Evolutionary conservation across 1,140 invertebrate species (phyloP).

Genomic region (Latrodectus geometricus): DNA sequence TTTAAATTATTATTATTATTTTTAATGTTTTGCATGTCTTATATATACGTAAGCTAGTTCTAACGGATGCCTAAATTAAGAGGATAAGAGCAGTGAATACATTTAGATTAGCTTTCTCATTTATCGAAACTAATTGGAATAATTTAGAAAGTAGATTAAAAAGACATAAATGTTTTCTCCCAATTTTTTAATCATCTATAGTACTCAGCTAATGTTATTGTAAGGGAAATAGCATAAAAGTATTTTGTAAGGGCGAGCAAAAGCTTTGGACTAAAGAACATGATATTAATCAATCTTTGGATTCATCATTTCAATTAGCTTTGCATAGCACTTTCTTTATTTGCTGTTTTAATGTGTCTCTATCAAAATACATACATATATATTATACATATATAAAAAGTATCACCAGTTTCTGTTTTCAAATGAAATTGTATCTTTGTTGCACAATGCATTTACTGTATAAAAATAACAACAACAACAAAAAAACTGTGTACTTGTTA

Average conservation of each 20-base stretch:
- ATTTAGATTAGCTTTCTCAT: background rate
- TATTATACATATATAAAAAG: slow-evolving; percentile 13
- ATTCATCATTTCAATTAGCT: slow-evolving; percentile 4
- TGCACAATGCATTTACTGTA: slow-evolving; percentile 57
- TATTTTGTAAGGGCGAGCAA: no score
- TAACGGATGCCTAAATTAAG: slow-evolving; percentile 8
- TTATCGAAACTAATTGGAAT: background rate
- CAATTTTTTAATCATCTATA: slow-evolving; percentile 14
- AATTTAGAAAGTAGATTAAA: slow-evolving; percentile 31
- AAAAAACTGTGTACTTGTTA: slow-evolving; percentile 49
- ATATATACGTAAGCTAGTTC: slow-evolving; percentile 25
- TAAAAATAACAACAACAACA: slow-evolving; percentile 24
- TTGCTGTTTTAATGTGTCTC: slow-evolving; percentile 35
- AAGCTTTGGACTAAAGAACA: background rate
- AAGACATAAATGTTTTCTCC: slow-evolving; percentile 27
- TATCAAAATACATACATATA: slow-evolving; percentile 12
- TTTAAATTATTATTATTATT: no score
- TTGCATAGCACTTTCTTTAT: slow-evolving; percentile 41
- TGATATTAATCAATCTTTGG: background rate
- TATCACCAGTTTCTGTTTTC: slow-evolving; percentile 36
- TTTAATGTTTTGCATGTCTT: no score
- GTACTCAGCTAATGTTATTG: background rate
- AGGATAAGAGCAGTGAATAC: background rate
- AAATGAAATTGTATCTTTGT: slow-evolving; percentile 40
- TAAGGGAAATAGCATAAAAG: background rate